Evolutionary conservation across 2,888 invertebrate genomes (phyloP), one percentile per base, ranked within the genome.

Genomic region (Exephanes ischioxanthus): DNA sequence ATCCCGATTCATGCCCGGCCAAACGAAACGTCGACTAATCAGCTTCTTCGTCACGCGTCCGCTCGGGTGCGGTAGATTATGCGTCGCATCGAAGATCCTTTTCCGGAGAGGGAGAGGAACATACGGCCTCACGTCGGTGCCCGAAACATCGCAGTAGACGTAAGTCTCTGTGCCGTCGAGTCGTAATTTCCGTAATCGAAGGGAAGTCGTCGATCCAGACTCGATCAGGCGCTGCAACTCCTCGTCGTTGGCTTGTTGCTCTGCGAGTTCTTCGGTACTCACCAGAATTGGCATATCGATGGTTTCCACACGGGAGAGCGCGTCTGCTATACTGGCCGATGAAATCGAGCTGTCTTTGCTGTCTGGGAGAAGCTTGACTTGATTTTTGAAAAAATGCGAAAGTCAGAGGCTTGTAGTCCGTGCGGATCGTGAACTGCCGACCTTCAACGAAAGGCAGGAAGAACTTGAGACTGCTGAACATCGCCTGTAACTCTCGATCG

Each of bases 241-340:
- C 9, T 70, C 22, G 45, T 79, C 71, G 55, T 14, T 26, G 22
- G 26, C 70, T 55, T 79, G 71, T 6, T 33, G 33, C n/a, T 58
- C 16, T 6, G 79, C 63, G 26, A 66, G 11, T 1, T 76, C 81
- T 0, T 63, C 30, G 14, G 51, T 63, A 45, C 33, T 41, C 22
- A 77, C 30, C 3, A 53, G 37, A 0, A 71, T 7, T 1, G 73
- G 73, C 55, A 73, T 51, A 16, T 63, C 22, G 3, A 78, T 7
- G 5, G 61, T 66, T 11, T 37, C 37, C 0, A 78, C 45, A 5
- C 78, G 51, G 19, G 78, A 78, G 1, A 70, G 22, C 9, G 78
- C 68, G 55, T 78, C 78, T 2, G 85, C 80, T 53, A 22, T 70
- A 55, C 11, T 78, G 68, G 7, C 58, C 48, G 22, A 70, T 78